A percentile compares a stretch with the other conserved stretches of the same genome.
Evolutionary conservation across 2,113 vertebrate species (phyloP).

Genomic region (Oncorhynchus mykiss): DNA sequence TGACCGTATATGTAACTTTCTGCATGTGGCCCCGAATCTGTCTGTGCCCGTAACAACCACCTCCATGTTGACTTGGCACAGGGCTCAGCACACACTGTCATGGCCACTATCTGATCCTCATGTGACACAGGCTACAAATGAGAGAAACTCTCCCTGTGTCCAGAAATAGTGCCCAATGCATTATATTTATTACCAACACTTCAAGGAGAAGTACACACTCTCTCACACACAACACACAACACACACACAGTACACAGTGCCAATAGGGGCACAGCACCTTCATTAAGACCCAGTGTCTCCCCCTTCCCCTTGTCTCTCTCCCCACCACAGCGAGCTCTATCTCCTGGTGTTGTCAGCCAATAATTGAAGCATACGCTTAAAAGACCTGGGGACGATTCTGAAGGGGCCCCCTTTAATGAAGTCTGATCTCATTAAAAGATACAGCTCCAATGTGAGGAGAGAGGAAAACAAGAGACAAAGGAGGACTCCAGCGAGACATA

Average conservation of each 20-base stretch:
- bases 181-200: neutral
- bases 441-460: slow-evolving; percentile 50
- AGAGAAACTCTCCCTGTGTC: slow-evolving; percentile 16
- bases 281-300: slow-evolving; percentile 50
- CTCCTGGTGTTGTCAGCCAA: slow-evolving; percentile 30
- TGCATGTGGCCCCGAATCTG: neutral
- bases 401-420: slow-evolving; percentile 74
- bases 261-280: slow-evolving; percentile 45
- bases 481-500: slow-evolving; percentile 47
- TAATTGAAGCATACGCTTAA: slow-evolving; percentile 67
- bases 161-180: neutral
- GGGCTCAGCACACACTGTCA: slow-evolving; percentile 43
- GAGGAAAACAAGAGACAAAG: slow-evolving; percentile 48
- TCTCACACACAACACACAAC: slow-evolving; percentile 11
- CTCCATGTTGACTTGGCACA: slow-evolving; percentile 61
- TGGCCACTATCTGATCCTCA: slow-evolving; percentile 47
- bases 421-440: slow-evolving; percentile 89
- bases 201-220: slow-evolving; percentile 15
- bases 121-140: slow-evolving; percentile 31
- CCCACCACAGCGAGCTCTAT: slow-evolving; percentile 22
- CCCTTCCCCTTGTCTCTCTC: slow-evolving; percentile 29
- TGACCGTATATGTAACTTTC: neutral
- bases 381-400: slow-evolving; percentile 60
- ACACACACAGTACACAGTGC: slow-evolving; percentile 20
- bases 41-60: slow-evolving; percentile 38